Percentiles rank a stretch among this genome's conserved stretches.
Conservation (phyloP, 2,797 vertebrate species). For the Mus spretus region DNA sequence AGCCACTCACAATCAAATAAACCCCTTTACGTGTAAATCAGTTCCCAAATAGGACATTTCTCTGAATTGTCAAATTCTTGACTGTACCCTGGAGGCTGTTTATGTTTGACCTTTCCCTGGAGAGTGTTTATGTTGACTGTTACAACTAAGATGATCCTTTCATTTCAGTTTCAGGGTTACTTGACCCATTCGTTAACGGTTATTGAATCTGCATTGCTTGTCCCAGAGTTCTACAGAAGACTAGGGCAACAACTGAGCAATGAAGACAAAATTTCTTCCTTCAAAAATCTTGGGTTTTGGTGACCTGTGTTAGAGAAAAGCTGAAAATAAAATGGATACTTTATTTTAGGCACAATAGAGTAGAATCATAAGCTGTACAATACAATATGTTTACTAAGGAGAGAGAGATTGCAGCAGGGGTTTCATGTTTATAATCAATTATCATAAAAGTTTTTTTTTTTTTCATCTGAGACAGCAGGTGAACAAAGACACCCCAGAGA, state of each 20-base stretch:
- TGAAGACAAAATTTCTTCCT: neutral
- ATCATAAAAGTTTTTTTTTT: neutral
- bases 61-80: neutral
- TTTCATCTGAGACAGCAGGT: neutral
- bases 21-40: neutral
- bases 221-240: neutral
- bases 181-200: neutral
- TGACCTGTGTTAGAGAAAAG: neutral
- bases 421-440: neutral
- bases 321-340: no score
- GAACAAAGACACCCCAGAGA: neutral
- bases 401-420: neutral
- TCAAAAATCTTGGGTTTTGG: neutral
- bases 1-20: neutral
- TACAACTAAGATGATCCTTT: neutral
- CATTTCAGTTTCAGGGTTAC: neutral
- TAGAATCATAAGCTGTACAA: neutral
- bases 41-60: neutral
- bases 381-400: neutral
- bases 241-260: neutral
- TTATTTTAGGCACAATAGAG: no score
- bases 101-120: neutral
- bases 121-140: neutral
- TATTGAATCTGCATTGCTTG: neutral
- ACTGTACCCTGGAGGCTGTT: neutral